Evolutionary conservation across 2,113 vertebrate genomes (phyloP), one percentile per base, ranked within the genome.

Genomic region (Noctilio leporinus): DNA sequence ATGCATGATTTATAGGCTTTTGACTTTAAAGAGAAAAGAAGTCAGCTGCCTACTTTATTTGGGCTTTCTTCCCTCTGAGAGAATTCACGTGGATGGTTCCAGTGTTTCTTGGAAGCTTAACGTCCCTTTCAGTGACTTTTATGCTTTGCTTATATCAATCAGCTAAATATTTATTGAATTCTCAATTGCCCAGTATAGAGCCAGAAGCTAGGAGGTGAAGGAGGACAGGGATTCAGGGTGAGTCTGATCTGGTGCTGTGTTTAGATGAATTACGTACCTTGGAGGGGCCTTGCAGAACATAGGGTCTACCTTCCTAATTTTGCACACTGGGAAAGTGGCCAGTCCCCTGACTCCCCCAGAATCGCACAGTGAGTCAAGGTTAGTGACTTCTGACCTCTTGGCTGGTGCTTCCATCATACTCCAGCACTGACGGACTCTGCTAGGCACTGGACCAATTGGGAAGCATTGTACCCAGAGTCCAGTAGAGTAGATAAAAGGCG

Each of bases 1-100:
- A 97, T 96, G 97, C 96, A 94, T 98, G 97, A 98, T 99, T 98
- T 98, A 98, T 98, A 96, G 96, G 97, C 33, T 70, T 97, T 92
- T 94, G 94, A 91, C 92, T 96, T 47, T 94, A 97, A 97, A 96
- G 95, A 93, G 90, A 73, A 82, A 96, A 40, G 94, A 49, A 47
- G 95, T 97, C 95, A 65, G 97, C 78, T 75, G 17, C 86, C 82
- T 94, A 10, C 55, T 97, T 97, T 98, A 98, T 97, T 98, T 97
- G 94, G 91, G 88, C 59, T 16, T 76, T 24, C 86, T 64, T n/a
- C 89, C 91, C 86, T 96, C 97, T 82, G 69, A 96, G 85, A 87
- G 96, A 93, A 98, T 98, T 97, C 98, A 98, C 97, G 87, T 92
- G 96, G 97, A 96, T 84, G 92, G 96, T 94, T 95, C 80, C 89